Evolutionary conservation across 2,797 vertebrate species (phyloP), one percentile per base, ranked within the genome.

Genomic region (Helostoma temminkii): DNA sequence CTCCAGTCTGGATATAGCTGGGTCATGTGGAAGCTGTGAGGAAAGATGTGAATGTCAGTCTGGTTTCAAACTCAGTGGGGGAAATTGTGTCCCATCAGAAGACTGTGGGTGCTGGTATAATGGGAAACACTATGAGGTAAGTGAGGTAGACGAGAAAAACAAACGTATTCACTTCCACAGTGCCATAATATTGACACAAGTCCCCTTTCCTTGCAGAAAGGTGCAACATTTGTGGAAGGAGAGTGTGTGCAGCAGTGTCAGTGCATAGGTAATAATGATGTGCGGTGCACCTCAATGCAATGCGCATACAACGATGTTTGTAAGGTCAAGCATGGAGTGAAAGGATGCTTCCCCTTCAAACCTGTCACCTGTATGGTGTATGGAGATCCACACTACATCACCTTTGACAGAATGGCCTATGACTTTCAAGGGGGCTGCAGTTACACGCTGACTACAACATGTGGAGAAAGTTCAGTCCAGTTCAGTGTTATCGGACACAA

Each of bases 91-190:
- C 42, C 74, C 83, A 15, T 76, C 78, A 41, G 89, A 88, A 30
- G 80, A 90, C 50, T 96, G 96, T n/a, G 96, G 96, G 49, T 96
- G 95, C 82, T 92, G 93, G 92, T 82, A 85, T 66, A 80, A 93
- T 28, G 93, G 78, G 60, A 89, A 89, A 59, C 93, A 96, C 80
- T 93, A 92, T 59, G 63, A 87, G 84, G 94, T 92, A 80, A 72
- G 50, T 54, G 18, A 37, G 11, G 47, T 25, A 50, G 16, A 71
- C 37, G 25, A 74, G 10, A 46, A 16, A 68, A 50, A 64, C 30
- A 43, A 7, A 53, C 25, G 18, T 54, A 28, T 24, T 76, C 14
- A 49, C 8, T 18, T 58, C 46, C 18, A 25, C n/a, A 16, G 7
- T 18, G 3, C 9, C 16, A 36, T 56, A 43, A 22, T 41, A 61